Percentiles rank a stretch among this genome's conserved stretches.
phyloP scores from a whole-genome alignment of 2,888 invertebrate genomes.

The Ptilodon capucinus region DNA sequence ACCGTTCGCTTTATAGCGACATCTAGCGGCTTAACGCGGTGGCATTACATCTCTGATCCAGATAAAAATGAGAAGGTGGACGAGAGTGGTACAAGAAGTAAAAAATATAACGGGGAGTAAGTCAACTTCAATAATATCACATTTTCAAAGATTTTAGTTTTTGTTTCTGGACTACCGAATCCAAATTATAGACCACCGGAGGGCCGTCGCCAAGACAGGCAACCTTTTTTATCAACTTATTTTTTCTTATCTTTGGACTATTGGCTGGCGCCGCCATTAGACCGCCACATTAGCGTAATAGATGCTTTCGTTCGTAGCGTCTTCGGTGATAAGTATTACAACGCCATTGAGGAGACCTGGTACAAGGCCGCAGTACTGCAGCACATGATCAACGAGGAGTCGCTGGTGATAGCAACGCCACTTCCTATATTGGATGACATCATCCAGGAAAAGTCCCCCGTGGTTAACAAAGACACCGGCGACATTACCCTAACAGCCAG shows the following conservation, averaged over 20 bases:
- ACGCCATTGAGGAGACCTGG: slow-evolving; percentile 94
- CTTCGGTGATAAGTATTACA: slow-evolving; percentile 89
- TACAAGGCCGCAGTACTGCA: slow-evolving; percentile 95
- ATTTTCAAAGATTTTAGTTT: too few relatives aligned
- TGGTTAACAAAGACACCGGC: slow-evolving; percentile 56
- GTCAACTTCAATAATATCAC: slow-evolving; percentile 22
- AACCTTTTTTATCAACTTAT: too few relatives aligned
- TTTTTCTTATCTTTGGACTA: too few relatives aligned
- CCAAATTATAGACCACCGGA: too few relatives aligned
- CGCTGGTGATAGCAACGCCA: slow-evolving; percentile 90
- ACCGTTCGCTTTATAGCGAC: slow-evolving; percentile 92
- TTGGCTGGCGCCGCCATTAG: neutral
- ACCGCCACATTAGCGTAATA: neutral
- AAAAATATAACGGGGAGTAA: slow-evolving; percentile 56
- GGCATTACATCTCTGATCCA: slow-evolving; percentile 88
- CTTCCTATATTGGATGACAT: slow-evolving; percentile 76
- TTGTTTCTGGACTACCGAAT: too few relatives aligned
- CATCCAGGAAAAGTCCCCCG: slow-evolving; percentile 55
- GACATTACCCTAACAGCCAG: slow-evolving; percentile 90
- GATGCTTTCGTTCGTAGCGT: slow-evolving; percentile 67
- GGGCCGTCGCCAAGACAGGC: too few relatives aligned
- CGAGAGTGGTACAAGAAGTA: slow-evolving; percentile 55
- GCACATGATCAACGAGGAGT: slow-evolving; percentile 86
- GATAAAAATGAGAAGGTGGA: slow-evolving; percentile 77
- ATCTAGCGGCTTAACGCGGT: slow-evolving; percentile 93